Percentiles rank a stretch among this genome's conserved stretches.
Conservation (phyloP, 2,888 invertebrate genomes). For the Taphrorychus bicolor region DNA sequence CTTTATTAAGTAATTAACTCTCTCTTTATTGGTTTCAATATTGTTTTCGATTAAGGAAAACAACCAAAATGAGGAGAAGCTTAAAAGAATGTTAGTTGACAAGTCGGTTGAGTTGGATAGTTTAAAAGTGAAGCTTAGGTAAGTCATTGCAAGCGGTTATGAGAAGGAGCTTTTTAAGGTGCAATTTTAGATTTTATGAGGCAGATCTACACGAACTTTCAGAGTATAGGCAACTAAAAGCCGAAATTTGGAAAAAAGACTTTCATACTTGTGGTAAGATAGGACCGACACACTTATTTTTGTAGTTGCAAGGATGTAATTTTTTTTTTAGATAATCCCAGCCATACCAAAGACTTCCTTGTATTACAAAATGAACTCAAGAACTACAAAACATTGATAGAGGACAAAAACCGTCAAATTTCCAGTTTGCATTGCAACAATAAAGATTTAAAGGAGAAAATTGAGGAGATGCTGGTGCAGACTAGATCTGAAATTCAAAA, state of each 20-base stretch:
- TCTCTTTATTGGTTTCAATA: too few relatives aligned
- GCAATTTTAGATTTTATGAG: constrained; percentile 48
- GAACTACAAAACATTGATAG: constrained; percentile 46
- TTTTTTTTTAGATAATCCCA: constrained; percentile 44
- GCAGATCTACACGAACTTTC: constrained; percentile 47
- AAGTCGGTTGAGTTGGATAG: constrained; percentile 50
- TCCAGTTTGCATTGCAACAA: constrained; percentile 48
- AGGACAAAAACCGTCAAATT: constrained; percentile 51
- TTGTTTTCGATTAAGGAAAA: background rate
- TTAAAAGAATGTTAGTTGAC: constrained; percentile 51
- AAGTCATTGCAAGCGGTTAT: constrained; percentile 18
- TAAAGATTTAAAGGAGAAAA: constrained; percentile 50
- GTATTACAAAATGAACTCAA: constrained; percentile 50
- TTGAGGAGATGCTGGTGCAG: constrained; percentile 51
- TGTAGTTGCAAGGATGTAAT: too few relatives aligned
- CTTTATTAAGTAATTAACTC: background rate
- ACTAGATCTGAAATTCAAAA: constrained; percentile 51
- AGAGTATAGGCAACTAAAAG: constrained; percentile 49
- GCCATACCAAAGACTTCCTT: constrained; percentile 46
- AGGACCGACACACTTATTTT: too few relatives aligned
- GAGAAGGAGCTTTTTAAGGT: too few relatives aligned
- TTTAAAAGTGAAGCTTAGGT: constrained; percentile 49
- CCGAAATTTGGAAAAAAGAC: constrained; percentile 45
- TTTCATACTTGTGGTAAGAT: constrained; percentile 49
- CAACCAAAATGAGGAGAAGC: constrained; percentile 41